Base-by-base conservation (phyloP, 2,113 vertebrate genomes). In the Clarias gariepinus region DNA sequence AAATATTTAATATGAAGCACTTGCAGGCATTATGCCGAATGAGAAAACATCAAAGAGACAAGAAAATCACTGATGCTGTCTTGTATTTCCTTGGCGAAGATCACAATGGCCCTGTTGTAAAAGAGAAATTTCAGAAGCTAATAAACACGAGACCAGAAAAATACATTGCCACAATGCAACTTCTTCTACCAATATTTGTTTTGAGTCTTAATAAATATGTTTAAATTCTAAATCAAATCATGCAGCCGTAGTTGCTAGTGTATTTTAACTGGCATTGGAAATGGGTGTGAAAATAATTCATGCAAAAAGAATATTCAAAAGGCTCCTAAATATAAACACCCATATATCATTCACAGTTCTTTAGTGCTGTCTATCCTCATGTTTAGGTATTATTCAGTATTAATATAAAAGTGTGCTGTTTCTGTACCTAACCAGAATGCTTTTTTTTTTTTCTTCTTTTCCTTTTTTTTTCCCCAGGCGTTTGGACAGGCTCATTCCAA, bases 401-500 rank as follows among this genome's bases (percentile, higher is more conserved):
- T 25, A 76, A 12, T 11, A 25, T 23, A 19, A 74, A 21, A 25
- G 69, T 73, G 4, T 7, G 36, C 33, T 3, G 19, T 18, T 74
- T 52, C n/a, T 36, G 73, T 52, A n/a, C 41, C 28, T 57, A 33
- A 73, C 55, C 5, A 30, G 16, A 5, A 60, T 19, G 1, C 57
- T 82, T 41, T 41, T 10, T 41, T 64, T 28, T 6, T 33, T 9
- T 55, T 2, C 30, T 25, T 18, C 28, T 47, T 47, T 47, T 1
- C 7, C 47, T 7, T 7, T 7, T 47, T 0, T 6, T 36, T 36
- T 3, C 52, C 58, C 3, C 88, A 99, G 98, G 98, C 98, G 0
- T 99, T 98, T 87, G 98, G 98, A 83, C 98, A 99, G 89, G 98
- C 96, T 2, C 94, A 99, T 90, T 97, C 97, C 0, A 97, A 97